These are phyloP conservation scores for Diplazon laetatorius DNA, from an alignment of 2,888 invertebrate genomes.

Conservation along the genomic window DNA sequence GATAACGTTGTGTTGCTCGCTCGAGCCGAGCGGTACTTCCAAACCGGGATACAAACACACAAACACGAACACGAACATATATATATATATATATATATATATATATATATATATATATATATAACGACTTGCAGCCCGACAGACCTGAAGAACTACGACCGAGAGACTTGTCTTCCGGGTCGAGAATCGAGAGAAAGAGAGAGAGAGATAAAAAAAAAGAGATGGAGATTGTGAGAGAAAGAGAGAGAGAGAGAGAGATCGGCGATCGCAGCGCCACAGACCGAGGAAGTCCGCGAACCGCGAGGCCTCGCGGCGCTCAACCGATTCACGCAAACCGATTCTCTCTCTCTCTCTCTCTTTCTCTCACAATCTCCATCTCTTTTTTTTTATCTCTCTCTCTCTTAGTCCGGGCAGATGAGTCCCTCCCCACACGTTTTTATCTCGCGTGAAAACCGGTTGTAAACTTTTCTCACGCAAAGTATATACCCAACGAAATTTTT, in stretches of 20 bases:
- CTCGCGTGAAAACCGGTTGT: slow-evolving; percentile 70
- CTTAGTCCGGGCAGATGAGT: slow-evolving; percentile 53
- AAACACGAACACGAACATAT: too few species aligned
- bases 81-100: too few species aligned
- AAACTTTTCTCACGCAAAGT: slow-evolving; percentile 66
- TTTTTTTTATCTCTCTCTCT: slow-evolving; percentile 6
- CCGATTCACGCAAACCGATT: slow-evolving; percentile 19
- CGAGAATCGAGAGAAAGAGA: slow-evolving; percentile 49
- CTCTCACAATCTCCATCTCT: background rate
- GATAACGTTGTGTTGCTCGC: slow-evolving; percentile 63
- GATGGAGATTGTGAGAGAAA: background rate
- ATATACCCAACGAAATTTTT: slow-evolving; percentile 68
- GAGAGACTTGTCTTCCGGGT: slow-evolving; percentile 76
- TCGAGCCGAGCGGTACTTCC: slow-evolving; percentile 73
- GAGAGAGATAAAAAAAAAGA: slow-evolving; percentile 13
- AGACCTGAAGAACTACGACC: slow-evolving; percentile 70
- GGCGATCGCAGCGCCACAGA: slow-evolving; percentile 26
- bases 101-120: too few species aligned
- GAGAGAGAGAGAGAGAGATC: slow-evolving; percentile 31
- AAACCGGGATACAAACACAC: too few species aligned
- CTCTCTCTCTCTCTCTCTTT: background rate
- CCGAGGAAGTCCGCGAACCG: slow-evolving; percentile 40
- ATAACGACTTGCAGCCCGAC: too few species aligned
- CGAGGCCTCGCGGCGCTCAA: slow-evolving; percentile 31
- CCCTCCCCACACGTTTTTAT: slow-evolving; percentile 43